Evolutionary conservation across 2,888 invertebrate genomes (phyloP).

Genomic region (Tortricodes alternella): DNA sequence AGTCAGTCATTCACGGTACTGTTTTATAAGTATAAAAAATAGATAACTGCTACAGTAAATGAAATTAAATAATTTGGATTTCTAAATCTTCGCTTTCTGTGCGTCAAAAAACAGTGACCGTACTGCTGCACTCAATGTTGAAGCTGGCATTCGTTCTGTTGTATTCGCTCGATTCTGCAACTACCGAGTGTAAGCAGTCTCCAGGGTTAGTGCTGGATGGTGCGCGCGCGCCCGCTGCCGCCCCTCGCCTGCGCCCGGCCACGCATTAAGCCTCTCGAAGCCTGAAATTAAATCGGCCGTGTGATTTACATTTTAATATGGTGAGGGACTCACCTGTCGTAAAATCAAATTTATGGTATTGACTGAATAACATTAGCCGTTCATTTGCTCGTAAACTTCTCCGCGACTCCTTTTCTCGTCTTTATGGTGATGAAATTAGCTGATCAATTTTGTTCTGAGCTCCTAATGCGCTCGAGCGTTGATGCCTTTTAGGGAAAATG

Average conservation of each 20-base stretch:
- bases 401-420: slow-evolving; percentile 38
- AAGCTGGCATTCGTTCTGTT: too few species aligned
- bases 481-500: slow-evolving; percentile 30
- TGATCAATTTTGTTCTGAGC: slow-evolving; percentile 38
- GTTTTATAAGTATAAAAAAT: too few species aligned
- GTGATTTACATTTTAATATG: slow-evolving; percentile 82
- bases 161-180: too few species aligned
- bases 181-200: too few species aligned
- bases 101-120: too few species aligned
- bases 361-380: slow-evolving; percentile 60
- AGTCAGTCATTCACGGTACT: too few species aligned
- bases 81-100: too few species aligned
- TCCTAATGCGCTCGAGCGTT: slow-evolving; percentile 31
- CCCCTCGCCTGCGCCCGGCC: slow-evolving; percentile 36
- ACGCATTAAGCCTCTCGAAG: slow-evolving; percentile 66
- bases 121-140: too few species aligned
- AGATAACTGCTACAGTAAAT: too few species aligned
- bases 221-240: too few species aligned
- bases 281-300: slow-evolving; percentile 79
- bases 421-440: slow-evolving; percentile 61
- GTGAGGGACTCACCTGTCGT: slow-evolving; percentile 75
- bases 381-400: slow-evolving; percentile 45
- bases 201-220: too few species aligned
- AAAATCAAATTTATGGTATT: slow-evolving; percentile 75
- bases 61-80: too few species aligned